Evolutionary conservation across 2,113 vertebrate genomes (phyloP).

Genomic region (Scytalopus superciliaris): DNA sequence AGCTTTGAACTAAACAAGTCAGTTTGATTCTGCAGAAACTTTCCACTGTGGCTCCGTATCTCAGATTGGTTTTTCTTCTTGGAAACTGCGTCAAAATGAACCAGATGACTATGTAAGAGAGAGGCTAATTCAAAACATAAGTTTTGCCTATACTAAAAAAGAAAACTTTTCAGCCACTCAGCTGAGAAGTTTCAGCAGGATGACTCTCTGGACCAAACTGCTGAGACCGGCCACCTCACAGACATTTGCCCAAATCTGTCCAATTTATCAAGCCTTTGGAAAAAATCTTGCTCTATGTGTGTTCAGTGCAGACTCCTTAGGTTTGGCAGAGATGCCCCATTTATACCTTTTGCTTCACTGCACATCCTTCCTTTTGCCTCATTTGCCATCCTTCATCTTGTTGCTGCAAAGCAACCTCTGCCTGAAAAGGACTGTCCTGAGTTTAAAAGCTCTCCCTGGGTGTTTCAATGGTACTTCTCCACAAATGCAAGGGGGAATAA

Average conservation of each 20-base stretch:
- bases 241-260: neutral
- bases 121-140: neutral
- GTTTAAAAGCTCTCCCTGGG: neutral
- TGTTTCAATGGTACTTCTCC: neutral
- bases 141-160: neutral
- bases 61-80: neutral
- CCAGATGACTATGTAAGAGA: neutral
- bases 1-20: neutral
- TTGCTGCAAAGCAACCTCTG: neutral
- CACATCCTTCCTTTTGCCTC: neutral
- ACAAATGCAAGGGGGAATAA: neutral
- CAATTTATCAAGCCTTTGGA: neutral
- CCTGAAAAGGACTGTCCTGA: neutral
- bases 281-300: rapidly evolving
- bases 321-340: neutral
- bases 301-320: neutral
- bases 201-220: neutral
- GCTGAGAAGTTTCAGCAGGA: neutral
- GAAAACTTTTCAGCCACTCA: neutral
- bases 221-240: neutral
- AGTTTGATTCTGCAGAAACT: neutral
- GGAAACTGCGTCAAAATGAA: neutral
- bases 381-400: neutral
- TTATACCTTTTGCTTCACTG: neutral
- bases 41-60: neutral